phyloP scores from a whole-genome alignment of 1,140 invertebrate genomes.

The Trichomalopsis sarcophagae region DNA sequence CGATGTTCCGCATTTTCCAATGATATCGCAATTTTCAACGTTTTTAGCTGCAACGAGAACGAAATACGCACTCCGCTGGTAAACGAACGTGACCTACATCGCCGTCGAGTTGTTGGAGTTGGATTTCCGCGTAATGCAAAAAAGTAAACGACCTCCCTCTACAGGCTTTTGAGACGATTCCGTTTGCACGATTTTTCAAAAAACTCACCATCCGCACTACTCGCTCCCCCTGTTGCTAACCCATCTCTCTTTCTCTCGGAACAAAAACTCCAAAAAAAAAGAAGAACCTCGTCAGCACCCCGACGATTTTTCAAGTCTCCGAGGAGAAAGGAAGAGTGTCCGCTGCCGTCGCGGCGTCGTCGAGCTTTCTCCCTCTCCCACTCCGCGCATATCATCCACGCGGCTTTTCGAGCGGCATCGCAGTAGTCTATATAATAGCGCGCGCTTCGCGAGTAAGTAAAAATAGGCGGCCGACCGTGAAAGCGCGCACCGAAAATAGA shows the following conservation, averaged over 20 bases:
- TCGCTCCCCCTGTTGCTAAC: too few relatives aligned
- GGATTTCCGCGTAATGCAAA: neutral
- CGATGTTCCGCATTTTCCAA: too few relatives aligned
- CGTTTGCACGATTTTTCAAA: too few relatives aligned
- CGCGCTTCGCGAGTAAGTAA: neutral
- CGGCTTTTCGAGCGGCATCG: neutral
- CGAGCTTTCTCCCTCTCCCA: neutral
- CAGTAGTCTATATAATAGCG: neutral
- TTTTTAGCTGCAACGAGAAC: neutral
- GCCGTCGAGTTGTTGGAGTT: neutral
- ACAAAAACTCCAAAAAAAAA: neutral
- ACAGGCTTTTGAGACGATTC: too few relatives aligned
- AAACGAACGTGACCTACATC: neutral
- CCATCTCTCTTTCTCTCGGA: too few relatives aligned
- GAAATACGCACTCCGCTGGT: neutral
- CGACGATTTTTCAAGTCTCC: neutral
- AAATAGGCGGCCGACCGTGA: constrained; percentile 41
- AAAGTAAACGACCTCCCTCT: neutral
- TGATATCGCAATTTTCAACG: too few relatives aligned
- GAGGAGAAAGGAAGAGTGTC: neutral
- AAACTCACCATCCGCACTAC: too few relatives aligned
- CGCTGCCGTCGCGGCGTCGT: too few relatives aligned
- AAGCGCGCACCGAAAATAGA: constrained; percentile 29
- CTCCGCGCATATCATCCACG: neutral
- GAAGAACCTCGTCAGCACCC: neutral